A percentile compares a stretch with the other conserved stretches of the same genome.
Evolutionary conservation across 1,140 invertebrate species (phyloP).

Genomic region (Dreissena rostriformis): DNA sequence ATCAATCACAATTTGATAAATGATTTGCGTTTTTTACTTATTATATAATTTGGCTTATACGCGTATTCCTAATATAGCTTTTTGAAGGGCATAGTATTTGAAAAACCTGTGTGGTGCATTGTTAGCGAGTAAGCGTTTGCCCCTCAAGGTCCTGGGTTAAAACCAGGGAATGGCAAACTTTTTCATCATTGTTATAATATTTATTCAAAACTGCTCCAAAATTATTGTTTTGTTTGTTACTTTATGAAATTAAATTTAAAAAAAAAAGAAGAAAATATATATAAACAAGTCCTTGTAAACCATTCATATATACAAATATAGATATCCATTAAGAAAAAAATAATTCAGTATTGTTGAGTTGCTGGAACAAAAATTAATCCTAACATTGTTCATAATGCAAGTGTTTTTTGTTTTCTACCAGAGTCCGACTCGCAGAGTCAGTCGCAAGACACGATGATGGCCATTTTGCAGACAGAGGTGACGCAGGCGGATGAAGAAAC

Average conservation of each 20-base stretch:
- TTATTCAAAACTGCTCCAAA: neutral
- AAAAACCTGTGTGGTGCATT: too few species aligned
- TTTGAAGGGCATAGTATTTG: too few species aligned
- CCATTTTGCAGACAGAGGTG: constrained; percentile 91
- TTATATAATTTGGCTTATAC: too few species aligned
- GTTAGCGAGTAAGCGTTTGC: too few species aligned
- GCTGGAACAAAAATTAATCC: neutral
- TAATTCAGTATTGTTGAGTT: neutral
- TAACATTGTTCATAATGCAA: neutral
- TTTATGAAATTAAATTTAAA: too few species aligned
- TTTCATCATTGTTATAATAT: neutral
- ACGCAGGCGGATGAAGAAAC: constrained; percentile 94
- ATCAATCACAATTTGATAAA: too few species aligned
- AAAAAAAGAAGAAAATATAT: too few species aligned
- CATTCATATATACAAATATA: neutral
- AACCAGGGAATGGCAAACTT: too few species aligned
- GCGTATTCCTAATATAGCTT: too few species aligned
- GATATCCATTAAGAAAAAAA: neutral
- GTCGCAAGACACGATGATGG: constrained; percentile 90
- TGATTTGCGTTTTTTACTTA: too few species aligned
- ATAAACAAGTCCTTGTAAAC: neutral
- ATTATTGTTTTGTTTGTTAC: too few species aligned
- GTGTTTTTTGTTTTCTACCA: constrained; percentile 77
- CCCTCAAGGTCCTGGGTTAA: too few species aligned
- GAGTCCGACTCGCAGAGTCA: constrained; percentile 87